phyloP scores from a whole-genome alignment of 1,140 invertebrate species.

The Tetramorium simillimum region DNA sequence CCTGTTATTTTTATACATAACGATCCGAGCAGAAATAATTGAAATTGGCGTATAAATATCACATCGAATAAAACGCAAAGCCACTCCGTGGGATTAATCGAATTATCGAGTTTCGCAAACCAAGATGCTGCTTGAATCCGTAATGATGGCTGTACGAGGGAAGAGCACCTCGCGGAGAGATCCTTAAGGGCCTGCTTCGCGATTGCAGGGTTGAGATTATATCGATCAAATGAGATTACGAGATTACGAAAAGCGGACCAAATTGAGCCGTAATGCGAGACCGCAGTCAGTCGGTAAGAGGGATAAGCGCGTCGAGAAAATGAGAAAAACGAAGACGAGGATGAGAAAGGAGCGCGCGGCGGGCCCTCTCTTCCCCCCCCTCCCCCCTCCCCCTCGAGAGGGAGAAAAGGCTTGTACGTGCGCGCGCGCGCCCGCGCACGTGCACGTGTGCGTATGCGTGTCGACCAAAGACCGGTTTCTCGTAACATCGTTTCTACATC shows the following conservation, averaged over 20 bases:
- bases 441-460: constrained; percentile 47
- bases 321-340: constrained; percentile 71
- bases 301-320: constrained; percentile 73
- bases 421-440: background rate
- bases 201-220: constrained; percentile 72
- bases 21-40: background rate
- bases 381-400: constrained; percentile 2
- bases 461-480: constrained; percentile 80
- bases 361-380: background rate
- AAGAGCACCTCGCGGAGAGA: constrained; percentile 56
- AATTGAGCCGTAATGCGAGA: constrained; percentile 75
- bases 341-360: constrained; percentile 34
- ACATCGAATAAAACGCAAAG: background rate
- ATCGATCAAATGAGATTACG: constrained; percentile 74
- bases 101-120: constrained; percentile 72
- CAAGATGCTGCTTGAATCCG: constrained; percentile 69
- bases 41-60: constrained; percentile 40
- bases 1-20: background rate
- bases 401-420: background rate
- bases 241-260: constrained; percentile 74
- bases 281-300: constrained; percentile 61
- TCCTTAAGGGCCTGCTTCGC: constrained; percentile 64
- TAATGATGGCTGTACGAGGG: constrained; percentile 60
- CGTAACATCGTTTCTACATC: constrained; percentile 82
- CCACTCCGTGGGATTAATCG: constrained; percentile 61